These are phyloP conservation scores for Eurytoma californica DNA, from an alignment of 2,888 invertebrate genomes.

Conservation along the genomic window DNA sequence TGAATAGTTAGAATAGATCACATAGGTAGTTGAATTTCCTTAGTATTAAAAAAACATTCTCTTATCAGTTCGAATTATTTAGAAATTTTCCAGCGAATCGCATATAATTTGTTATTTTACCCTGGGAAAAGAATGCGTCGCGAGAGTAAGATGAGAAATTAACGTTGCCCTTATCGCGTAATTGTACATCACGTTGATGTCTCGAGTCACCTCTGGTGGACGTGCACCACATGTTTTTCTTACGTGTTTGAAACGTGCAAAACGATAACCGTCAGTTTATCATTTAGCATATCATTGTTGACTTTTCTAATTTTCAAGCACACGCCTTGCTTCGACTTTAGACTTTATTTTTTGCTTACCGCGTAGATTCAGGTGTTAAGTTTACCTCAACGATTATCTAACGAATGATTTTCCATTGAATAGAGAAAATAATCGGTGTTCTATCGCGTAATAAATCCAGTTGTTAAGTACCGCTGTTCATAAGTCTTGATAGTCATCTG, in stretches of 20 bases:
- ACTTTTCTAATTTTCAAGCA: conserved; percentile 39
- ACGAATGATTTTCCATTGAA: too few relatives aligned
- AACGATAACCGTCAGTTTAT: conserved; percentile 39
- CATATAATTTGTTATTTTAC: background rate
- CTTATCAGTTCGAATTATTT: too few relatives aligned
- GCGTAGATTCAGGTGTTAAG: too few relatives aligned
- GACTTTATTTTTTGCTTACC: too few relatives aligned
- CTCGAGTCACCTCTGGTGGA: conserved; percentile 35
- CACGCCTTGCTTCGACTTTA: too few relatives aligned
- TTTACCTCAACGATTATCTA: too few relatives aligned
- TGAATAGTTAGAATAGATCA: background rate
- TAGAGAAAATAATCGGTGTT: too few relatives aligned
- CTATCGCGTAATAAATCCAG: too few relatives aligned
- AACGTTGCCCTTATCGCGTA: conserved; percentile 15
- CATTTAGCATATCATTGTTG: conserved; percentile 45
- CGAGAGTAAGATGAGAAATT: background rate
- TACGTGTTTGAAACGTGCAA: conserved; percentile 47
- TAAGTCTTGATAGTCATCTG: too few relatives aligned
- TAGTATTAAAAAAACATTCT: too few relatives aligned
- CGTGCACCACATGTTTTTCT: conserved; percentile 42
- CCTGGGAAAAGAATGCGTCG: background rate
- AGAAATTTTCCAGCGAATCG: too few relatives aligned
- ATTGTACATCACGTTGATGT: conserved; percentile 15
- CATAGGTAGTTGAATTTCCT: background rate
- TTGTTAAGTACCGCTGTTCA: too few relatives aligned